A percentile compares a stretch with the other conserved stretches of the same genome.
These are phyloP conservation scores for Endomychus coccineus DNA, from an alignment of 2,888 invertebrate genomes.

Conservation along the genomic window DNA sequence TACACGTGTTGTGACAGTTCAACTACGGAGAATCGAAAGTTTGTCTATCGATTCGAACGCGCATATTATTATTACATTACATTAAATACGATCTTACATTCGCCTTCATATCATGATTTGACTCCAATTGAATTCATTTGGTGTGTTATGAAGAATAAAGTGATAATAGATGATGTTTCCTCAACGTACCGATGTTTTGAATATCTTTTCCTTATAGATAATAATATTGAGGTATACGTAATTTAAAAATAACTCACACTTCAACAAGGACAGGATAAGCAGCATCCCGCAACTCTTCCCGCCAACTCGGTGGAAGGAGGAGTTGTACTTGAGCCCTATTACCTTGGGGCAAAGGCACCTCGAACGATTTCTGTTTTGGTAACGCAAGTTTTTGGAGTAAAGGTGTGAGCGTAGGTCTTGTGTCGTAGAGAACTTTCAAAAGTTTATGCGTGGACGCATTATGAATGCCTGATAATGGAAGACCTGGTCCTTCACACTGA, in stretches of 20 bases:
- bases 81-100: no score
- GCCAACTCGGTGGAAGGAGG: slow-evolving; percentile 80
- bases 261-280: slow-evolving; percentile 84
- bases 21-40: no score
- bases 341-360: slow-evolving; percentile 79
- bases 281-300: slow-evolving; percentile 76
- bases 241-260: slow-evolving; percentile 58
- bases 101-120: no score
- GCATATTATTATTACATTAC: no score
- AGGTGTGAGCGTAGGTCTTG: slow-evolving; percentile 60
- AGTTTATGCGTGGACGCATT: slow-evolving; percentile 68
- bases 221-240: no score
- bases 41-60: no score
- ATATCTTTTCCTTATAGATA: no score
- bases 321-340: slow-evolving; percentile 83
- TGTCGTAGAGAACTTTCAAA: slow-evolving; percentile 70
- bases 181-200: no score
- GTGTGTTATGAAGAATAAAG: no score
- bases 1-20: no score
- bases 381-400: slow-evolving; percentile 70
- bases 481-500: slow-evolving; percentile 86
- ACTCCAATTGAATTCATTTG: no score
- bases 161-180: no score
- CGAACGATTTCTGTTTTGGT: slow-evolving; percentile 74
- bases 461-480: slow-evolving; percentile 77